phyloP scores from a whole-genome alignment of 30 jellyfish, hydroid and myxozoan species.

The Catostylus mosaicus region DNA sequence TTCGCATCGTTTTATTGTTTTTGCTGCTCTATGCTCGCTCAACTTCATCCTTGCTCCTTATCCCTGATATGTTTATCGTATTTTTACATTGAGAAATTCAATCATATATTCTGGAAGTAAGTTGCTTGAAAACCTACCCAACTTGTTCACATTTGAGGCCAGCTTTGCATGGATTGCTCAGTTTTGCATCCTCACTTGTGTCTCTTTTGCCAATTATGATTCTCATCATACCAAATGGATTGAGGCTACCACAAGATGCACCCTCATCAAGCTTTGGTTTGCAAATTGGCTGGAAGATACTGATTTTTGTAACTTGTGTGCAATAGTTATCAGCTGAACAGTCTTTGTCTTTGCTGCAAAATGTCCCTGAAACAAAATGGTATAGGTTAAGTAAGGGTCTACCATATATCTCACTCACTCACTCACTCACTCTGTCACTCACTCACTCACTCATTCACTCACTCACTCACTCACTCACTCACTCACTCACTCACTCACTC shows the following conservation, averaged over 20 bases:
- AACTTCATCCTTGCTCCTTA: too few relatives aligned
- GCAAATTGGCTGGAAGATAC: conserved; percentile 66
- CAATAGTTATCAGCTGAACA: conserved; percentile 71
- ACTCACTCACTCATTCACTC: too few relatives aligned
- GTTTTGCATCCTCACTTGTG: conserved; percentile 9
- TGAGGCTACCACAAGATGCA: conserved; percentile 66
- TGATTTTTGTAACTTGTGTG: conserved; percentile 34
- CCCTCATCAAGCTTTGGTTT: conserved; percentile 82
- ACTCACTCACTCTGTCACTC: not conserved
- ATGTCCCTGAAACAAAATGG: conserved; percentile 67
- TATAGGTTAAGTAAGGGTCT: not conserved
- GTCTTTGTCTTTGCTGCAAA: conserved; percentile 67
- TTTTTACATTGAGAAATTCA: too few relatives aligned
- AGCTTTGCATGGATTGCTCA: conserved; percentile 58
- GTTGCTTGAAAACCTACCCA: conserved; percentile 60
- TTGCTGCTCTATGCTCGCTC: too few relatives aligned
- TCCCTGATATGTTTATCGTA: too few relatives aligned
- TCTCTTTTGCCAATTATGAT: conserved; percentile 42
- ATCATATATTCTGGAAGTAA: too few relatives aligned
- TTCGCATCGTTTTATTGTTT: too few relatives aligned
- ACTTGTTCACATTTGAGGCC: conserved; percentile 80
- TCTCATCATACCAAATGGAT: conserved; percentile 38
- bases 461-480: conserved; percentile 3
- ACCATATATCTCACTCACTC: too few relatives aligned
- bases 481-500: not conserved